Evolutionary conservation across 1,140 invertebrate species (phyloP).

Genomic region (Homalodisca vitripennis): DNA sequence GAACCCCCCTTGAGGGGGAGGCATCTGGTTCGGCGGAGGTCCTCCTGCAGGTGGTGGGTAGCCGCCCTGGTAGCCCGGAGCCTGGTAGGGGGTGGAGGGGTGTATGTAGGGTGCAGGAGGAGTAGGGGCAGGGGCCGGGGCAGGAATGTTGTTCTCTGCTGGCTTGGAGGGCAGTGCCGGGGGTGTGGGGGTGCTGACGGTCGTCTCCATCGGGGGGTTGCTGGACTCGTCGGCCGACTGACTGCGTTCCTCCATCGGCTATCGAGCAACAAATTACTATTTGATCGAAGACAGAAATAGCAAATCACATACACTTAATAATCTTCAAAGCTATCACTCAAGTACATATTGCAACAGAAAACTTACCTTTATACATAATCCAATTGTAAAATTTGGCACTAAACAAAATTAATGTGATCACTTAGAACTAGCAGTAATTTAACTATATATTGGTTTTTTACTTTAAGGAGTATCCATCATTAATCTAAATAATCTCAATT

Average conservation of each 20-base stretch:
- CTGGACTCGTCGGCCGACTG: conserved; percentile 19
- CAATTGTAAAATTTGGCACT: not conserved
- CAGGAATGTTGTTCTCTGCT: no score
- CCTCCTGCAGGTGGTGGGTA: no score
- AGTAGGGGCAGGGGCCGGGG: not conserved
- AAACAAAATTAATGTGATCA: not conserved
- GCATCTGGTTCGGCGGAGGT: conserved; percentile 21
- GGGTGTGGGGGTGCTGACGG: conserved; percentile 7
- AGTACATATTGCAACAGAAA: not conserved
- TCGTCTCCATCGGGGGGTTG: conserved; percentile 7
- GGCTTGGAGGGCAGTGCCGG: not conserved
- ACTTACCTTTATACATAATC: not conserved
- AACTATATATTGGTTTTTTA: no score
- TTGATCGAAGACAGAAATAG: not conserved
- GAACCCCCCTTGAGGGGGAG: conserved; percentile 42
- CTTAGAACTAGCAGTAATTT: no score
- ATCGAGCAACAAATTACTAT: not conserved
- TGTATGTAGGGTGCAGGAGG: not conserved
- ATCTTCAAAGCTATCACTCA: not conserved
- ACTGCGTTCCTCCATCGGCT: conserved; percentile 35
- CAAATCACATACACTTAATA: not conserved
- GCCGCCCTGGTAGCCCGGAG: not conserved
- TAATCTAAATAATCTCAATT: no score
- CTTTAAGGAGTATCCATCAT: no score
- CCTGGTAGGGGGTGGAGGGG: no score